Percentiles rank a stretch among this genome's conserved stretches.
phyloP scores from a whole-genome alignment of 1,140 invertebrate species.

The Teleopsis dalmanni region DNA sequence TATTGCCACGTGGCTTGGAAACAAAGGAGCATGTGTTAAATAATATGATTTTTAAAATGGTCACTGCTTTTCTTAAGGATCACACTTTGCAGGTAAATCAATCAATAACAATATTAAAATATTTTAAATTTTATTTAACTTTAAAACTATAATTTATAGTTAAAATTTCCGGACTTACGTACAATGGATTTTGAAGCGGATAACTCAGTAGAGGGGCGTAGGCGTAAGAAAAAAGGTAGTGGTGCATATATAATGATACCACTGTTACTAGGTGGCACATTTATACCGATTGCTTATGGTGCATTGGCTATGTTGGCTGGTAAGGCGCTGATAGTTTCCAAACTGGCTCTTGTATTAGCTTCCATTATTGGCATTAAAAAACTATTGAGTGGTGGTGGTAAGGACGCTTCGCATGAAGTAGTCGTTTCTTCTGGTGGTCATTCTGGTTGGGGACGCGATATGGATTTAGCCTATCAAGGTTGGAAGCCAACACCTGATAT shows the following conservation, averaged over 20 bases:
- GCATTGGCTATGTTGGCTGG: constrained; percentile 71
- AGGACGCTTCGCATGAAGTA: constrained; percentile 60
- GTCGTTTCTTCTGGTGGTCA: constrained; percentile 61
- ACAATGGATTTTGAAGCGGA: constrained; percentile 12
- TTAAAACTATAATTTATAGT: constrained; percentile 12
- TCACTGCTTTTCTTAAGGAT: constrained; percentile 63
- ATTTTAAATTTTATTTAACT: no score
- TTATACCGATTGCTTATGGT: constrained; percentile 70
- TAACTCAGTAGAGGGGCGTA: constrained; percentile 28
- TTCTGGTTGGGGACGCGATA: constrained; percentile 63
- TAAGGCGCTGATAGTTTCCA: constrained; percentile 75
- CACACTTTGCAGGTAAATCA: constrained; percentile 64
- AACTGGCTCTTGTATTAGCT: constrained; percentile 69
- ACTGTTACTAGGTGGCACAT: constrained; percentile 65
- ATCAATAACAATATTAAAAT: background rate
- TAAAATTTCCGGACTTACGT: constrained; percentile 29
- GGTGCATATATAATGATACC: constrained; percentile 66
- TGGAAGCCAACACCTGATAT: no score
- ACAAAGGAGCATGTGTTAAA: constrained; percentile 67
- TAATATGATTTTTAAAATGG: constrained; percentile 63
- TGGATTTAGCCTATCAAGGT: constrained; percentile 54
- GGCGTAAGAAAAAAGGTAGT: constrained; percentile 59
- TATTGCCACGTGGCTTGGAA: constrained; percentile 57
- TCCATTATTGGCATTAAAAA: constrained; percentile 79
- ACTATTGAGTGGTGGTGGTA: constrained; percentile 56